Evolutionary conservation across 37 sponge, comb jelly and placozoan genomes (phyloP).

Genomic region (Sycon ciliatum): DNA sequence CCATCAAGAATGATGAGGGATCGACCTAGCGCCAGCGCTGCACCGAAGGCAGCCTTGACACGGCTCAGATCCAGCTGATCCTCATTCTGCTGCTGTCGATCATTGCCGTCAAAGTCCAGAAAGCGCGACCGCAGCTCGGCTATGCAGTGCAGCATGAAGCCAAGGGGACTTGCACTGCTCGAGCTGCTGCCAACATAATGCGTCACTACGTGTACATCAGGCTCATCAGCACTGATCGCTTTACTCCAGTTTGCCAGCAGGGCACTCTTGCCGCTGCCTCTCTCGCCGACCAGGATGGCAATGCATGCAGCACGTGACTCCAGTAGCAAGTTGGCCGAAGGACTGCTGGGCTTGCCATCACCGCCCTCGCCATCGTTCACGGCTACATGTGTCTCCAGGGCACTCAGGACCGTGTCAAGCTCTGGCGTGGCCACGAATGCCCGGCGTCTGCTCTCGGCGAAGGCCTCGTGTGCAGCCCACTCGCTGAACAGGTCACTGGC

Average conservation of each 20-base stretch:
- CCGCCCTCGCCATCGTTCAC: not conserved
- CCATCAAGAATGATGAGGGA: not conserved
- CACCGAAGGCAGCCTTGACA: not conserved
- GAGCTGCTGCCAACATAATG: conserved; percentile 6
- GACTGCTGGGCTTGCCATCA: conserved; percentile 1
- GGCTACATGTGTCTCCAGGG: not conserved
- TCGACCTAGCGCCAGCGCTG: not conserved
- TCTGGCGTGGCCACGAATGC: not conserved
- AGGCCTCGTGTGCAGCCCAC: conserved; percentile 1
- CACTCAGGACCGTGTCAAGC: not conserved
- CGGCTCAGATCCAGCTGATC: not conserved
- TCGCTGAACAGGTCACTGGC: conserved; percentile 8
- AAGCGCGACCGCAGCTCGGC: not conserved
- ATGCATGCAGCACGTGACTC: not conserved
- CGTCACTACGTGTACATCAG: not conserved
- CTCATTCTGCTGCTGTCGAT: not conserved
- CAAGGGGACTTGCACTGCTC: not conserved
- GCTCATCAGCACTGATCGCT: not conserved
- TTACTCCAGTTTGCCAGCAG: not conserved
- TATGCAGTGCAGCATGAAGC: not conserved
- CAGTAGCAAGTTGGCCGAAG: too few relatives aligned
- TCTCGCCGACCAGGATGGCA: not conserved
- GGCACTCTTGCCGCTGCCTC: conserved; percentile 1
- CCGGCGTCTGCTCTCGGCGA: conserved; percentile 14
- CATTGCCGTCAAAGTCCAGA: not conserved